Evolutionary conservation across 2,888 invertebrate species (phyloP).

Genomic region (Drosophila atripex): DNA sequence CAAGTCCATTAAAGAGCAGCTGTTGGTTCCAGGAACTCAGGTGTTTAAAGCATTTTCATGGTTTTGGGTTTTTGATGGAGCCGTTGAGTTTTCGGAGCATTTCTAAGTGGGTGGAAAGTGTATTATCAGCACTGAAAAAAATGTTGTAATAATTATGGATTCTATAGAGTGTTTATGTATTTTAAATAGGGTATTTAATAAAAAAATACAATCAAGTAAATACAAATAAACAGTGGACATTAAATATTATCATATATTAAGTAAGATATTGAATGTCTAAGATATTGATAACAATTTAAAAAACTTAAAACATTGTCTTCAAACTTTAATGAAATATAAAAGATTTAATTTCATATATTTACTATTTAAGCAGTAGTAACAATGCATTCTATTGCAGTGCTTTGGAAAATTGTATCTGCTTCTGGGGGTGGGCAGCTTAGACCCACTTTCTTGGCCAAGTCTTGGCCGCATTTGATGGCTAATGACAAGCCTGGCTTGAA

Average conservation of each 20-base stretch:
- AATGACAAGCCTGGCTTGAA: constrained; percentile 58
- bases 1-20: constrained; percentile 13
- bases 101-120: background rate
- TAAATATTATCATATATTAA: no score
- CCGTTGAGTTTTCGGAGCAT: constrained; percentile 34
- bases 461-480: constrained; percentile 35
- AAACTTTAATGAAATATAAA: no score
- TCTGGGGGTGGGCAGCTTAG: background rate
- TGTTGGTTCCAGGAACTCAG: constrained; percentile 24
- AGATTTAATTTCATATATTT: no score
- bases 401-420: no score
- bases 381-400: background rate
- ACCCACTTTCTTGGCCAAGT: constrained; percentile 56
- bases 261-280: no score
- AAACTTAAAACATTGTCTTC: no score
- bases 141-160: background rate
- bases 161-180: no score
- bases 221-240: no score
- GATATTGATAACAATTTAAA: no score
- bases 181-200: no score
- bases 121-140: constrained; percentile 8
- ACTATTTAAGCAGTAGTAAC: no score
- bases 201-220: no score
- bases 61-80: constrained; percentile 34
- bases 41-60: constrained; percentile 43